These are phyloP conservation scores for Orchestes rusci DNA, from an alignment of 2,888 invertebrate genomes.

Conservation along the genomic window DNA sequence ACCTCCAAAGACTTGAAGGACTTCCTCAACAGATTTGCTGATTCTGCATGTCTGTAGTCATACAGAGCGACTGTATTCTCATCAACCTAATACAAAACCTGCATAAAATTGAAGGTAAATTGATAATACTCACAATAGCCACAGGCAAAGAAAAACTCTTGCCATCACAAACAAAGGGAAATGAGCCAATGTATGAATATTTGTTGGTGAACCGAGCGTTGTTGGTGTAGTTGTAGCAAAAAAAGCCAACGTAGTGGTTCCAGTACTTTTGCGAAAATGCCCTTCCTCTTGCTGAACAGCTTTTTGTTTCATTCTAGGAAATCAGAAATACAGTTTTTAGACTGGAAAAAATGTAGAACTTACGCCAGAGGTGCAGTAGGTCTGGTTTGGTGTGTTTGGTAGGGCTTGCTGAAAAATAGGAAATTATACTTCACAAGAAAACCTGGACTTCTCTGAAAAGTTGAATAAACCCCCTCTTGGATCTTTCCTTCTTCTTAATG, in stretches of 20 bases:
- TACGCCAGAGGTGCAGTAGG: constrained; percentile 6
- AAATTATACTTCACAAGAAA: too few relatives aligned
- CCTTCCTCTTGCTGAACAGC: constrained; percentile 11
- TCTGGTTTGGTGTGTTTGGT: constrained; percentile 9
- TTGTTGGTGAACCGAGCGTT: constrained; percentile 22
- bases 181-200: constrained; percentile 16
- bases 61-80: constrained; percentile 21
- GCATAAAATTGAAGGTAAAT: background rate
- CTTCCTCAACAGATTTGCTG: constrained; percentile 27
- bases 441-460: too few relatives aligned
- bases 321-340: constrained; percentile 1
- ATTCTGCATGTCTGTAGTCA: constrained; percentile 24
- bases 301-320: constrained; percentile 12
- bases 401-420: constrained; percentile 12
- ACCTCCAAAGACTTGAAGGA: constrained; percentile 32
- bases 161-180: constrained; percentile 8
- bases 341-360: constrained; percentile 3
- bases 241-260: constrained; percentile 28
- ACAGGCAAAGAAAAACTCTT: constrained; percentile 10
- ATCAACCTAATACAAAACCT: constrained; percentile 23
- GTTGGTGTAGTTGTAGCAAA: constrained; percentile 31
- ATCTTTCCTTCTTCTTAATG: too few relatives aligned
- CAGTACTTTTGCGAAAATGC: constrained; percentile 16
- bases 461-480: too few relatives aligned
- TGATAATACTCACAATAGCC: constrained; percentile 23